A percentile compares a stretch with the other conserved stretches of the same genome.
Conservation (phyloP, 2,888 invertebrate species). For the Drepanosiphum platanoidis region DNA sequence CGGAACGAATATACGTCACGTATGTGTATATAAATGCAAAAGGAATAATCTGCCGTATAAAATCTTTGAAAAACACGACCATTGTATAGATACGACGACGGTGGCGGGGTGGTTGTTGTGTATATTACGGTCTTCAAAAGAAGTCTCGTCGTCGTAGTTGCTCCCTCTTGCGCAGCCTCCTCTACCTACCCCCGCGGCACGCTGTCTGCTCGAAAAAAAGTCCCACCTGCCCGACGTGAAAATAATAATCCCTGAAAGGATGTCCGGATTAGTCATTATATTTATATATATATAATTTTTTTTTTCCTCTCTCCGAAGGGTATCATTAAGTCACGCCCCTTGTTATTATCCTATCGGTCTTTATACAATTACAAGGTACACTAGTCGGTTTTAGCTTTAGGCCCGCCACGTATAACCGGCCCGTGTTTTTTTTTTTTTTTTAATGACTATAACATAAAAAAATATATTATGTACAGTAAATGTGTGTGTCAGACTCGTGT, state of each 20-base stretch:
- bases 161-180: neutral
- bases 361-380: conserved; percentile 40
- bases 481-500: conserved; percentile 37
- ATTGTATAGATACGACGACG: too few relatives aligned
- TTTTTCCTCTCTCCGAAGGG: neutral
- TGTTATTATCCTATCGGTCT: conserved; percentile 55
- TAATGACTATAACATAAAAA: conserved; percentile 28
- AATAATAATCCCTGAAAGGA: conserved; percentile 37
- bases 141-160: conserved; percentile 20
- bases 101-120: neutral
- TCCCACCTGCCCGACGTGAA: conserved; percentile 51
- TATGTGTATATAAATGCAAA: neutral
- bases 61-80: conserved; percentile 29
- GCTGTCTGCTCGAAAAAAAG: neutral
- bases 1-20: conserved; percentile 19
- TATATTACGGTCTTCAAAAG: conserved; percentile 18
- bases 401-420: conserved; percentile 15
- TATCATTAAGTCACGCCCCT: conserved; percentile 51
- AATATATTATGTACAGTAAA: neutral
- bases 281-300: neutral
- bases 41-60: conserved; percentile 34
- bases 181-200: neutral
- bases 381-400: conserved; percentile 9
- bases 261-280: conserved; percentile 37
- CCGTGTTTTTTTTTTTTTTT: conserved; percentile 45